Conservation (phyloP, 2,113 vertebrate genomes). For the Halcyon senegalensis region DNA sequence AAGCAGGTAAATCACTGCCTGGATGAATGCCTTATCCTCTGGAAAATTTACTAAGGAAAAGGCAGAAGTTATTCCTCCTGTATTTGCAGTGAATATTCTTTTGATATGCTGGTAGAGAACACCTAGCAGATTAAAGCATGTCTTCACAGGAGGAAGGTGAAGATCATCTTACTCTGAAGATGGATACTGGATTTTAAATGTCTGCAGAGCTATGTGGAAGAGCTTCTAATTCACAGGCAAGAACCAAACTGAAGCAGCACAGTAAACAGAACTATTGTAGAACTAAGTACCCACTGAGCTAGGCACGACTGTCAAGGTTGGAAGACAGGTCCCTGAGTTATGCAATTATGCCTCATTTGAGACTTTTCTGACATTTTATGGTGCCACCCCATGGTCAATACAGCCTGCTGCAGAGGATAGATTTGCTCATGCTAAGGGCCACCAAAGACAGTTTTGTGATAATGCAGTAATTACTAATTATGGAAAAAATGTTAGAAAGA, state of each 20-base stretch:
- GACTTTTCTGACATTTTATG: background rate
- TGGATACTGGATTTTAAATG: background rate
- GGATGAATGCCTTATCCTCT: background rate
- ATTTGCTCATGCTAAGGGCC: background rate
- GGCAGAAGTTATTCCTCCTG: background rate
- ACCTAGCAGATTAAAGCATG: background rate
- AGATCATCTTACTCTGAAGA: background rate
- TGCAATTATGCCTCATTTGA: background rate
- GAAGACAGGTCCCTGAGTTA: fast-evolving
- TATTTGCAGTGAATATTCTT: background rate
- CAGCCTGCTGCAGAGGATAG: background rate
- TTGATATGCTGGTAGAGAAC: fast-evolving
- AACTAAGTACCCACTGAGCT: background rate
- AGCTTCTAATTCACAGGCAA: background rate
- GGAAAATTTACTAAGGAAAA: background rate
- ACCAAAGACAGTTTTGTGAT: background rate
- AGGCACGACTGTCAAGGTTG: background rate
- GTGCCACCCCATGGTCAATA: background rate
- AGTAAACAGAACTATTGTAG: fast-evolving
- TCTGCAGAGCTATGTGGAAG: background rate
- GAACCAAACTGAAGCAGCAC: background rate
- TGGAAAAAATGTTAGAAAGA: background rate
- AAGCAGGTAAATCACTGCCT: background rate
- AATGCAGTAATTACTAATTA: background rate
- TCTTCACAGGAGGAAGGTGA: background rate